Percentiles rank a stretch among this genome's conserved stretches.
Evolutionary conservation across 2,888 invertebrate species (phyloP).

Genomic region (Orchesella flavescens): DNA sequence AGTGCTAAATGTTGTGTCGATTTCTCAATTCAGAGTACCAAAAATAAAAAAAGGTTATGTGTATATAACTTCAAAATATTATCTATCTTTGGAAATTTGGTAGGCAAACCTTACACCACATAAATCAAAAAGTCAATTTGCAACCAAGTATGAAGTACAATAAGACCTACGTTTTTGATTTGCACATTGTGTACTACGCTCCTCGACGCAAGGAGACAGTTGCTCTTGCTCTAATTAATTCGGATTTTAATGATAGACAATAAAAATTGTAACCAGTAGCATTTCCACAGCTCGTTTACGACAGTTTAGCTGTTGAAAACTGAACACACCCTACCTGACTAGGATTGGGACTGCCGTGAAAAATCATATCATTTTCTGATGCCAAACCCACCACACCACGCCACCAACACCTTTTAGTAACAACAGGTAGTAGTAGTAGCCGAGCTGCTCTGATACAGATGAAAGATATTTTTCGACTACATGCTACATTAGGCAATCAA

Average conservation of each 20-base stretch:
- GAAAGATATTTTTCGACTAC: no score
- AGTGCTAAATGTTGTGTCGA: no score
- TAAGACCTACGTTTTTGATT: no score
- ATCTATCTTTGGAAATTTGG: background rate
- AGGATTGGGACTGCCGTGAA: conserved; percentile 12
- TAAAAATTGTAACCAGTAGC: conserved; percentile 15
- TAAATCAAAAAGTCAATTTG: no score
- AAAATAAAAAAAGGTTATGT: no score
- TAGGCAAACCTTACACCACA: background rate
- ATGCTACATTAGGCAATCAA: no score
- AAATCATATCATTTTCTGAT: conserved; percentile 15
- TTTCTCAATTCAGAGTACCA: no score
- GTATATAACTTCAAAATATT: no score
- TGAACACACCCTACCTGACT: conserved; percentile 34
- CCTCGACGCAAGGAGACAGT: background rate
- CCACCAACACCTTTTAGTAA: background rate
- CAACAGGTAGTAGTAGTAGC: no score
- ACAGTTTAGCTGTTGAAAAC: conserved; percentile 10
- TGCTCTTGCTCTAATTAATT: conserved; percentile 55
- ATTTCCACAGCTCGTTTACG: conserved; percentile 20
- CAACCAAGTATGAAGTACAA: no score
- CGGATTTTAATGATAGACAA: conserved; percentile 17
- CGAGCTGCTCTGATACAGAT: no score
- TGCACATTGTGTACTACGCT: background rate
- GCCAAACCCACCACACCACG: background rate